These are phyloP conservation scores for Esperia sulphurella DNA, from an alignment of 2,888 invertebrate genomes.

Conservation along the genomic window DNA sequence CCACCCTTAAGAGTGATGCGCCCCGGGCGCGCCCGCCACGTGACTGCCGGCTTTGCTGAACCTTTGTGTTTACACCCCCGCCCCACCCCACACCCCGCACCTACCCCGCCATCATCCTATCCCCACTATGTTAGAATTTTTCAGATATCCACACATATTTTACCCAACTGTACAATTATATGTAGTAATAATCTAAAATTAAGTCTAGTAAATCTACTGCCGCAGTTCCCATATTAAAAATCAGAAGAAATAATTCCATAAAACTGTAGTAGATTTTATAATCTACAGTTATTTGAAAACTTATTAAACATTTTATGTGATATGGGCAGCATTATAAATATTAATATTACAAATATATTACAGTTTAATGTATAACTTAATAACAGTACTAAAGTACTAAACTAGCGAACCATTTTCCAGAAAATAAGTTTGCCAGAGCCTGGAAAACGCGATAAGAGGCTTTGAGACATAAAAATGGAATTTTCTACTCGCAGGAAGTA, in stretches of 20 bases:
- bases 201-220: background rate
- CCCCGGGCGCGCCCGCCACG: conserved; percentile 75
- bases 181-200: background rate
- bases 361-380: background rate
- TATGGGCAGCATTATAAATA: too few species aligned
- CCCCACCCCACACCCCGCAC: conserved; percentile 27
- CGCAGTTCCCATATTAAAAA: background rate
- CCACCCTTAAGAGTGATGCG: conserved; percentile 74
- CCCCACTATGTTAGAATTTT: conserved; percentile 33
- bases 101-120: conserved; percentile 29
- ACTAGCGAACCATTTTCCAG: background rate
- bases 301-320: too few species aligned
- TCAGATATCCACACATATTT: conserved; percentile 14
- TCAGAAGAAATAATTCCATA: too few species aligned
- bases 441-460: conserved; percentile 68
- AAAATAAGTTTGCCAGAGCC: conserved; percentile 34
- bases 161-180: conserved; percentile 1
- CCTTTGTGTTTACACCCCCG: conserved; percentile 72
- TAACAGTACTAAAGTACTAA: background rate
- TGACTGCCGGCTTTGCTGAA: conserved; percentile 69
- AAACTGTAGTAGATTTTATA: too few species aligned
- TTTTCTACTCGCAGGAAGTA: conserved; percentile 20
- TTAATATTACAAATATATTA: too few species aligned
- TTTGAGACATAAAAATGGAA: conserved; percentile 57
- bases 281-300: too few species aligned